A percentile compares a stretch with the other conserved stretches of the same genome.
phyloP scores from a whole-genome alignment of 2,113 vertebrate species.

The Pterocles burchelli region DNA sequence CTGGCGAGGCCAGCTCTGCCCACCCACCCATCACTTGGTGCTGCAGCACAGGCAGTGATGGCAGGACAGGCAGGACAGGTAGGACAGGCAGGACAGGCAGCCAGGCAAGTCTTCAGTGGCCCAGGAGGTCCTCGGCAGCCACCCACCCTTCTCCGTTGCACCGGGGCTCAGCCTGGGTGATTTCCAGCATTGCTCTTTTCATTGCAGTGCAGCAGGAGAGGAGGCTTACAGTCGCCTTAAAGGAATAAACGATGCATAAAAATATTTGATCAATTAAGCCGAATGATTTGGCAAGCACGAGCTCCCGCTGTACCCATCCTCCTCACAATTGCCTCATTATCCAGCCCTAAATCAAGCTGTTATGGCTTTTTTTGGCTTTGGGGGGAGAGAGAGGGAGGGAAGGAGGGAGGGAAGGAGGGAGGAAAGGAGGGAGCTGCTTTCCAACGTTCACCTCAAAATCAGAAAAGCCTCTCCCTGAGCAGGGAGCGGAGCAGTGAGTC shows the following conservation, averaged over 20 bases:
- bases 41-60: background rate
- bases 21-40: background rate
- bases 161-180: background rate
- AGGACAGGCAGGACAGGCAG: background rate
- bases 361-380: background rate
- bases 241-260: constrained; percentile 56
- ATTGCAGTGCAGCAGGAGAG: background rate
- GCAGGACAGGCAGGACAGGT: background rate
- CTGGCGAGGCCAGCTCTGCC: rapidly evolving
- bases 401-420: background rate
- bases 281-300: constrained; percentile 27
- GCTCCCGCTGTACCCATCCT: constrained; percentile 37
- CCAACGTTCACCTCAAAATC: background rate
- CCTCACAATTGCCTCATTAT: constrained; percentile 51
- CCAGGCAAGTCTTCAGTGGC: background rate
- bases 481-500: background rate
- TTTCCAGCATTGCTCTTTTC: constrained; percentile 12
- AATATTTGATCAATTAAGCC: constrained; percentile 67
- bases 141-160: background rate
- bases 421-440: background rate
- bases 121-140: background rate
- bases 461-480: background rate
- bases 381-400: background rate
- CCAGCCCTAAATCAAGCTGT: constrained; percentile 56
- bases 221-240: constrained; percentile 11